Evolutionary conservation across 2,797 vertebrate species (phyloP), one percentile per base, ranked within the genome.

Genomic region (Sternarchorhynchus goeldii): DNA sequence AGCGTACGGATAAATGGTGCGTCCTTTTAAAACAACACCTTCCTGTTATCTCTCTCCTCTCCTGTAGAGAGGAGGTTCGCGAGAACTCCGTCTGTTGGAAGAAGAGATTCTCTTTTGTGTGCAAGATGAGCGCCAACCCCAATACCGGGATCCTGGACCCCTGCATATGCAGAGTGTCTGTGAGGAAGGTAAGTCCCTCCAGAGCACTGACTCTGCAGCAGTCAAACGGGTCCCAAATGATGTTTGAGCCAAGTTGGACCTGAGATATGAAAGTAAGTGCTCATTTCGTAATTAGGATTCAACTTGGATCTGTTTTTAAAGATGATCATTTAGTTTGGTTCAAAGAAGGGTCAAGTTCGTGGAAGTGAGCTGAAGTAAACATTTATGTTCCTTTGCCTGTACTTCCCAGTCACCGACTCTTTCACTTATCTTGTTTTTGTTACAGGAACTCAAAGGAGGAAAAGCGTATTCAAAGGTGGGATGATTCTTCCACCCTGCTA

Each of bases 371-470:
- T 10, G 58, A 56, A 57, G 58, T 56, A 75, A 79, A 79, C 57
- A 62, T 56, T 3, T 31, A 68, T 60, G 55, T 6, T 29, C 34
- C 34, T 81, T 7, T n/a, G 59, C 66, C 59, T 16, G 31, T 39
- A 60, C 32, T 36, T 58, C 66, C 57, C 18, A 56, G 45, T 70
- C 21, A 39, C 29, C 73, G 59, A 70, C 36, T 55, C 17, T 31
- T 31, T 55, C 57, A 69, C 82, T 87, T 79, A 90, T 94, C 90
- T 85, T 93, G 88, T 91, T 94, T 91, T 88, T 81, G 36, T 90
- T 90, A 85, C 90, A 99, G 97, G 97, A 99, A 90, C 94, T 97
- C 86, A 99, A 99, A 93, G 97, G 97, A 83, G 97, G 97, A 88
- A 99, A 98, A 90, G 88, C 96, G 0, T 98, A 93, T 84, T 94